A percentile compares a stretch with the other conserved stretches of the same genome.
Conservation (phyloP, 2,888 invertebrate species). For the Mellilla xanthometata region DNA sequence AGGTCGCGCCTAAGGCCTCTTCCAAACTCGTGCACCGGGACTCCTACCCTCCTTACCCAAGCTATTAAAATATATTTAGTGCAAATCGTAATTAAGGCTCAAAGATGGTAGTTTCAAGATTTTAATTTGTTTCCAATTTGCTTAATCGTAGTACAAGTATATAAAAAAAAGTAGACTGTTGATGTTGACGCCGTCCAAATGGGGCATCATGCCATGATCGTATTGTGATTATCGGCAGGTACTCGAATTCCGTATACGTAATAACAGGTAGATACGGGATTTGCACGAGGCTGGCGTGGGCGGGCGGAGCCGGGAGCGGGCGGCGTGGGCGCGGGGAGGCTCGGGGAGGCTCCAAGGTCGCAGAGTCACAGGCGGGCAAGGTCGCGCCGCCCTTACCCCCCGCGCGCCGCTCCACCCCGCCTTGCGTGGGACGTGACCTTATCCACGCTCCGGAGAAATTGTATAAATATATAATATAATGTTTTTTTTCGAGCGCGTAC, state of each 20-base stretch:
- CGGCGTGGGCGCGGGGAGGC: slow-evolving; percentile 47
- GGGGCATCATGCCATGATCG: slow-evolving; percentile 5
- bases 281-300: slow-evolving; percentile 68
- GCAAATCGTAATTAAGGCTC: no score
- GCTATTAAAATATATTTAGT: not conserved
- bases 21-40: slow-evolving; percentile 41
- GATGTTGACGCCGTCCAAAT: no score
- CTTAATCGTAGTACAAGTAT: no score
- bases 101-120: no score
- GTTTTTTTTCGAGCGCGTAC: slow-evolving; percentile 54
- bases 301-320: slow-evolving; percentile 42
- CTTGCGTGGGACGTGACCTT: slow-evolving; percentile 80
- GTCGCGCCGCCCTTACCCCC: slow-evolving; percentile 70
- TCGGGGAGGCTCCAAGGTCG: slow-evolving; percentile 73
- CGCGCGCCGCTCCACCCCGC: slow-evolving; percentile 59
- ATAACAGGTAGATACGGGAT: slow-evolving; percentile 57
- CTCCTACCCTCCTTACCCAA: slow-evolving; percentile 20
- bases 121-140: no score
- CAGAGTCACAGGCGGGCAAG: slow-evolving; percentile 83
- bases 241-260: slow-evolving; percentile 47
- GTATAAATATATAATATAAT: slow-evolving; percentile 71
- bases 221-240: slow-evolving; percentile 37
- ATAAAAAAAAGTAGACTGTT: no score
- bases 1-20: slow-evolving; percentile 53
- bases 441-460: slow-evolving; percentile 76